Evolutionary conservation across 2,888 invertebrate species (phyloP), one percentile per base, ranked within the genome.

Genomic region (Aphodius sticticus): DNA sequence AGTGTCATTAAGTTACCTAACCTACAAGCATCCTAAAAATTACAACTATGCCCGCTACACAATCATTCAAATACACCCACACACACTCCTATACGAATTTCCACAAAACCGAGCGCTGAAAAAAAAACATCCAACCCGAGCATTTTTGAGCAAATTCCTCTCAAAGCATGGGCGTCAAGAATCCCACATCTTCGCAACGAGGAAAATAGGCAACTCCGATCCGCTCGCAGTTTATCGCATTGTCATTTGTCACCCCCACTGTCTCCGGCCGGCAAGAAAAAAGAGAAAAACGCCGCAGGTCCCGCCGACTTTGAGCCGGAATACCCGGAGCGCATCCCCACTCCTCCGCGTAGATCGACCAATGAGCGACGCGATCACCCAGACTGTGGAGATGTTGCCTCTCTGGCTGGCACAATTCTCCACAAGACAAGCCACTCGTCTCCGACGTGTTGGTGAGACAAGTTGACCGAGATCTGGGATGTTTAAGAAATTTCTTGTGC

Each of bases 191-290:
- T n/a, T 36, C 74, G 35, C 74, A 14, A 74, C 35, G 74, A 16
- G n/a, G 35, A 35, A 35, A 36, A 74, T 74, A 36, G 37, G 36
- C 36, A 74, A 15, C 74, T 26, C 26, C 26, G 26, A 14, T 36
- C 36, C 36, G 36, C 16, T 74, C 35, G 36, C n/a, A 74, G 35
- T 26, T 26, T 26, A 26, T 26, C 74, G 35, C 9, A 26, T 74
- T 37, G 37, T 74, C 74, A 74, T 74, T 74, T 74, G 74, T 74
- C 74, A 35, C 36, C 74, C 74, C 74, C 74, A 74, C 74, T 74
- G 74, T 74, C 74, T n/a, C 35, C 36, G 6, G 36, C 74, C 36
- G 16, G 26, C 35, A 6, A 7, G 71, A 71, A 71, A 71, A 71
- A 35, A 71, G 71, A 71, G 35, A 71, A 35, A 71, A 71, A 71